Evolutionary conservation across 2,797 vertebrate genomes (phyloP).

Genomic region (Brachyalestes nurse): DNA sequence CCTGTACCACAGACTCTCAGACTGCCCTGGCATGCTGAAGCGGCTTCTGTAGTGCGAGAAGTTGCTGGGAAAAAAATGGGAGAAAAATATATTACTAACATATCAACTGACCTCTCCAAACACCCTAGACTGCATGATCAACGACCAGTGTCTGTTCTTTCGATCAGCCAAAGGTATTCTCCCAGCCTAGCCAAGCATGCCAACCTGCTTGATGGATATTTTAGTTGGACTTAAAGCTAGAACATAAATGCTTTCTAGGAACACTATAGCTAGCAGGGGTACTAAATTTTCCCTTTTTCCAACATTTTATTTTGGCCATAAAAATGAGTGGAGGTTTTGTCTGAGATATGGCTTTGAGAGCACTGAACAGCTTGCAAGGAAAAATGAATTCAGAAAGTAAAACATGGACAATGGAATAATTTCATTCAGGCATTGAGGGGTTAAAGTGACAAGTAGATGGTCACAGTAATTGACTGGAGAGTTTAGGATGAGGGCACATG

Average conservation of each 20-base stretch:
- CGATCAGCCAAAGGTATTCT: constrained; percentile 7
- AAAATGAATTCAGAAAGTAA: constrained; percentile 16
- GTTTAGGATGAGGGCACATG: constrained; percentile 60
- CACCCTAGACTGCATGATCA: constrained; percentile 1
- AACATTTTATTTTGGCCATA: constrained; percentile 50
- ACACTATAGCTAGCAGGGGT: constrained; percentile 43
- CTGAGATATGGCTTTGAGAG: constrained; percentile 54
- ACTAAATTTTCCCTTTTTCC: constrained; percentile 50
- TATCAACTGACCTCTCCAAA: not conserved
- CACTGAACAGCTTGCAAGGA: not conserved
- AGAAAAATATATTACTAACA: constrained; percentile 27
- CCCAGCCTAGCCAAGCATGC: constrained; percentile 25
- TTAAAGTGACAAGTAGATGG: constrained; percentile 51
- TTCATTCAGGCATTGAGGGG: constrained; percentile 24
- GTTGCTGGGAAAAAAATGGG: constrained; percentile 75
- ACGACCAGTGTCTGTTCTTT: not conserved
- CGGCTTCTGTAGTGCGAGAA: constrained; percentile 92
- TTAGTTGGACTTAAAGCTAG: constrained; percentile 39
- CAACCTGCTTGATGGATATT: constrained; percentile 54
- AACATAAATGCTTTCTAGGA: constrained; percentile 52
- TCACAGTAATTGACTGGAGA: constrained; percentile 50
- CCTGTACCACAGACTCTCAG: constrained; percentile 91
- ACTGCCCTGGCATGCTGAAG: constrained; percentile 89
- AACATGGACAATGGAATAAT: constrained; percentile 15
- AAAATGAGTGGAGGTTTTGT: constrained; percentile 57